A percentile compares a stretch with the other conserved stretches of the same genome.
phyloP scores from a whole-genome alignment of 2,888 invertebrate genomes.

The Choristoneura rosaceana region DNA sequence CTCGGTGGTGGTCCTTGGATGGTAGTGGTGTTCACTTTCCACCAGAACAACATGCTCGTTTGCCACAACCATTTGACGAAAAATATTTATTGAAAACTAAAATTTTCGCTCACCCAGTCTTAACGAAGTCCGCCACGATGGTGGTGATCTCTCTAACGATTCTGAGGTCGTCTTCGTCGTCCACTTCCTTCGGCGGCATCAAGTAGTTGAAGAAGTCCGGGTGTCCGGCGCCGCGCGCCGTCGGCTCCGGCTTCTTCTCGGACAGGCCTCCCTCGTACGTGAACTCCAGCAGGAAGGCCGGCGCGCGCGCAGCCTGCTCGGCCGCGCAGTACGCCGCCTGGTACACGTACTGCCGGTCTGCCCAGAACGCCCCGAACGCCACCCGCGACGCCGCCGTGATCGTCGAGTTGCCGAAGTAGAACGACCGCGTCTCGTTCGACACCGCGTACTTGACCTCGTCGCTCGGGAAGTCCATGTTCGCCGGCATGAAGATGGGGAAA shows the following conservation, averaged over 20 bases:
- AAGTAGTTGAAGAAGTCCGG: slow-evolving; percentile 10
- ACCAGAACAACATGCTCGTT: no score
- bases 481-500: slow-evolving; percentile 3
- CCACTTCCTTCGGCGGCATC: background rate
- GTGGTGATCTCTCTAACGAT: background rate
- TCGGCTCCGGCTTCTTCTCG: background rate
- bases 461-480: slow-evolving; percentile 9
- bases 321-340: background rate
- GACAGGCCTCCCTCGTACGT: background rate
- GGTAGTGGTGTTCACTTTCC: no score
- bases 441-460: background rate
- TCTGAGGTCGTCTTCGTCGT: background rate
- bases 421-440: background rate
- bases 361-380: slow-evolving; percentile 1
- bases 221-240: slow-evolving; percentile 4
- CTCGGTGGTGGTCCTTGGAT: no score
- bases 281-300: background rate
- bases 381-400: background rate
- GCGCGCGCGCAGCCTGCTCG: background rate
- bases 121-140: slow-evolving; percentile 7
- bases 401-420: slow-evolving; percentile 2
- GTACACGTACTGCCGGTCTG: slow-evolving; percentile 5
- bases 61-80: no score
- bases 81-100: no score
- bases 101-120: slow-evolving; percentile 2